Conservation (phyloP, 2,888 invertebrate genomes). For the Parasteatoda lunata region DNA sequence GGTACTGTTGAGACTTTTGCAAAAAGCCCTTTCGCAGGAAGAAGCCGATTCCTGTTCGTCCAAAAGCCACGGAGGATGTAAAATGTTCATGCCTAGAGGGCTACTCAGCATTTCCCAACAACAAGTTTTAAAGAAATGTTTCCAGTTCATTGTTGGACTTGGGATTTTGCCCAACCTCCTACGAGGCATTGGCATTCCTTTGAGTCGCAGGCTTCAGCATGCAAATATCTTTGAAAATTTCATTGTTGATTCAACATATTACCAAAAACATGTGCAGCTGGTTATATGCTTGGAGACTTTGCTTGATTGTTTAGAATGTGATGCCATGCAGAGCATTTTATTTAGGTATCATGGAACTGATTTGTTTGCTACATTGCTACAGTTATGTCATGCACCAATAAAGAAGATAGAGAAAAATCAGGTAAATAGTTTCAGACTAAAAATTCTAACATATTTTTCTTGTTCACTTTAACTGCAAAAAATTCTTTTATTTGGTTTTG, state of each 20-base stretch:
- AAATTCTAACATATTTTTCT: too few relatives aligned
- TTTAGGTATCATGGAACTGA: conserved; percentile 40
- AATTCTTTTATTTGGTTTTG: too few relatives aligned
- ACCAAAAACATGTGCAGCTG: conserved; percentile 47
- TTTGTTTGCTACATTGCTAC: conserved; percentile 53
- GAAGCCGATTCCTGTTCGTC: background rate
- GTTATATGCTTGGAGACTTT: conserved; percentile 43
- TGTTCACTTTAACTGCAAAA: too few relatives aligned
- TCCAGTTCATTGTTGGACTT: conserved; percentile 80
- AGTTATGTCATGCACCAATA: conserved; percentile 58
- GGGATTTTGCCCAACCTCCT: conserved; percentile 82
- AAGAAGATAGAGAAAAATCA: conserved; percentile 46
- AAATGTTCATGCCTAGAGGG: conserved; percentile 61
- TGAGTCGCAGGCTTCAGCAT: conserved; percentile 37
- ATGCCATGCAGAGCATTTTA: conserved; percentile 39
- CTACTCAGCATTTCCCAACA: conserved; percentile 81
- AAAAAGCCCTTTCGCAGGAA: conserved; percentile 29
- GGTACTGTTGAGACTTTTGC: conserved; percentile 39
- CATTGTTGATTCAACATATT: conserved; percentile 22
- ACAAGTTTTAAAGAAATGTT: conserved; percentile 79
- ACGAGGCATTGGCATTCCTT: conserved; percentile 80
- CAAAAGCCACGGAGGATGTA: background rate
- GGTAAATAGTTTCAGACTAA: conserved; percentile 8
- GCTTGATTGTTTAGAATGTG: conserved; percentile 33
- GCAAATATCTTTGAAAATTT: conserved; percentile 41